Base-by-base conservation (phyloP, 2,797 vertebrate genomes). In the Columba guinea region DNA sequence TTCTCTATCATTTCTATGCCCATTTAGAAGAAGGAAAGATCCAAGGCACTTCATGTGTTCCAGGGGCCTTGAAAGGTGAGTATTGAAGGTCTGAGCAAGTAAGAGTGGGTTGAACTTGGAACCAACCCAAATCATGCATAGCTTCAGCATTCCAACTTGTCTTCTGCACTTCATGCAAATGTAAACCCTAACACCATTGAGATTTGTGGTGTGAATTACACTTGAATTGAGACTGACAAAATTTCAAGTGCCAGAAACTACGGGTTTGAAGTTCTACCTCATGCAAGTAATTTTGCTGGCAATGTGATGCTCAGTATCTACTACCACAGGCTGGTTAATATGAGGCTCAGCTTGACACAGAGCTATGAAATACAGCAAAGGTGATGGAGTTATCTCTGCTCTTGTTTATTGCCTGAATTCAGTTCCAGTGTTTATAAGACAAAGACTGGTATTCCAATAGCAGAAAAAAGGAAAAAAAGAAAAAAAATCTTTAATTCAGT, bases 321-420 rank as follows among this genome's bases (percentile, higher is more conserved):
- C 51, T 81, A 1, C 44, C 78, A 34, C 32, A 92, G 69, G 13
- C 44, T 68, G 55, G 48, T 63, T 79, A 75, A 75, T 63, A 26
- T 56, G 59, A 75, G 15, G 16, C 67, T 84, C 56, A 86, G 69
- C 73, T 79, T 86, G 79, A 84, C 3, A 6, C 14, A 20, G 30
- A 41, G 19, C 9, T 60, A 79, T 94, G 94, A 96, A 95, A 95
- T 94, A 96, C 46, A 70, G 63, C 49, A 67, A 92, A 96, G 93
- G 91, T 94, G 93, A 95, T 8, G 0, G 93, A 94, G 95, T 96
- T 95, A 96, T 96, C 94, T 96, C 70, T 88, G 55, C 27, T 69
- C 37, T 93, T 94, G 69, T 94, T 96, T 90, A 94, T 95, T 96
- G 95, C 90, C 34, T 93, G 81, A 94, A 90, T 94, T 70, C 59